Evolutionary conservation across 2,888 invertebrate species (phyloP).

Genomic region (Drosophila stalkeri): DNA sequence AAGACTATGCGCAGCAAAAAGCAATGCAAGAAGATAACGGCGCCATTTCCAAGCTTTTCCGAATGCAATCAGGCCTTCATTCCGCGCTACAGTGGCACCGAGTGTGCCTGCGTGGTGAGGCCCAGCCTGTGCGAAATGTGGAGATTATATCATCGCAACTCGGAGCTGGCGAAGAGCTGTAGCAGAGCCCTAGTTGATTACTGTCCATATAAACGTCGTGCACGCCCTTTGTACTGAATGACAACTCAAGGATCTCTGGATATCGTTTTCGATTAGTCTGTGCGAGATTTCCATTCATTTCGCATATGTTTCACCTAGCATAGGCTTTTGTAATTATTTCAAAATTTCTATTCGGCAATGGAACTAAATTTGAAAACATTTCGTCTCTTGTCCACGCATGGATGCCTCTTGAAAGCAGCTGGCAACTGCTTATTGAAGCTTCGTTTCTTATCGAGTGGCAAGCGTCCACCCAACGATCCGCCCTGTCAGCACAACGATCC

Average conservation of each 20-base stretch:
- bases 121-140: conserved; percentile 52
- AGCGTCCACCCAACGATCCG: conserved; percentile 4
- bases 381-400: conserved; percentile 1
- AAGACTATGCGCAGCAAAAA: accelerated
- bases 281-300: background rate
- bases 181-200: conserved; percentile 22
- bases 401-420: background rate
- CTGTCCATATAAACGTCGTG: conserved; percentile 33
- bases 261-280: background rate
- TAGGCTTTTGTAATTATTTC: conserved; percentile 10
- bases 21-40: conserved; percentile 28
- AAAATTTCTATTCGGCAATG: conserved; percentile 15
- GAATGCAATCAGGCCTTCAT: conserved; percentile 35
- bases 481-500: conserved; percentile 16
- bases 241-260: no score
- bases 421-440: background rate
- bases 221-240: conserved; percentile 2
- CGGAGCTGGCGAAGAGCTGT: conserved; percentile 17
- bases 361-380: conserved; percentile 9
- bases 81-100: conserved; percentile 31
- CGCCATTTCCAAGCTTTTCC: conserved; percentile 60
- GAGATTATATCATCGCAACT: conserved; percentile 12
- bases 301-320: background rate
- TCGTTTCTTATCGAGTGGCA: background rate
- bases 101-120: conserved; percentile 42